phyloP scores from a whole-genome alignment of 2,113 vertebrate species.

The Echinops telfairi region DNA sequence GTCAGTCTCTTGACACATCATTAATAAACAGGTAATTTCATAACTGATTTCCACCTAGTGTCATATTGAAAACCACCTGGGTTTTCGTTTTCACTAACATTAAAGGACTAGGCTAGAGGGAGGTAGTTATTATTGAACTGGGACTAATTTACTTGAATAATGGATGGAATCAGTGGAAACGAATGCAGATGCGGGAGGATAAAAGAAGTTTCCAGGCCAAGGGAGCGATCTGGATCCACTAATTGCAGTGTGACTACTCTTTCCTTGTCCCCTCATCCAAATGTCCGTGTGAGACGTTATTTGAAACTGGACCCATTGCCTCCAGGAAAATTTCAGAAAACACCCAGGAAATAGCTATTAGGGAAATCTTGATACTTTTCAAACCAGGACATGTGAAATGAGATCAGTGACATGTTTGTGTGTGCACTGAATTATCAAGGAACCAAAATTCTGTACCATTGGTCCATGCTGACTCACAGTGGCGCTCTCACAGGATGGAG shows the following conservation, averaged over 20 bases:
- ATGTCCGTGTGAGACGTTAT: constrained; percentile 11
- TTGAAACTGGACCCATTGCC: constrained; percentile 60
- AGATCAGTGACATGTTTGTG: background rate
- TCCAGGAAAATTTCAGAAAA: constrained; percentile 57
- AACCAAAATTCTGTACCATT: too few species aligned
- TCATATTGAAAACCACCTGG: constrained; percentile 89
- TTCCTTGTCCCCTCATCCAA: constrained; percentile 11
- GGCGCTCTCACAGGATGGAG: too few species aligned
- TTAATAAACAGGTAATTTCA: constrained; percentile 90
- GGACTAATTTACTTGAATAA: constrained; percentile 80
- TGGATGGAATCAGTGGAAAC: constrained; percentile 75
- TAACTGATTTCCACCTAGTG: constrained; percentile 89
- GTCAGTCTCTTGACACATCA: constrained; percentile 87
- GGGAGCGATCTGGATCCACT: constrained; percentile 72
- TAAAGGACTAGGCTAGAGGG: constrained; percentile 65
- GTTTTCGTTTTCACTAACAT: constrained; percentile 85
- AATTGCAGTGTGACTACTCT: constrained; percentile 46
- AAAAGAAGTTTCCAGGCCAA: constrained; percentile 56
- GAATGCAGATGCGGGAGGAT: constrained; percentile 63
- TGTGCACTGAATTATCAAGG: constrained; percentile 17
- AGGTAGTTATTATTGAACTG: constrained; percentile 73
- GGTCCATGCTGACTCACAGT: too few species aligned
- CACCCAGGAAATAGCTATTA: constrained; percentile 48
- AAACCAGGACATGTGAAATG: constrained; percentile 55
- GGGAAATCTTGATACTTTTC: background rate